Base-by-base conservation (phyloP, 2,888 invertebrate genomes). In the Caenorhabditis sinica region DNA sequence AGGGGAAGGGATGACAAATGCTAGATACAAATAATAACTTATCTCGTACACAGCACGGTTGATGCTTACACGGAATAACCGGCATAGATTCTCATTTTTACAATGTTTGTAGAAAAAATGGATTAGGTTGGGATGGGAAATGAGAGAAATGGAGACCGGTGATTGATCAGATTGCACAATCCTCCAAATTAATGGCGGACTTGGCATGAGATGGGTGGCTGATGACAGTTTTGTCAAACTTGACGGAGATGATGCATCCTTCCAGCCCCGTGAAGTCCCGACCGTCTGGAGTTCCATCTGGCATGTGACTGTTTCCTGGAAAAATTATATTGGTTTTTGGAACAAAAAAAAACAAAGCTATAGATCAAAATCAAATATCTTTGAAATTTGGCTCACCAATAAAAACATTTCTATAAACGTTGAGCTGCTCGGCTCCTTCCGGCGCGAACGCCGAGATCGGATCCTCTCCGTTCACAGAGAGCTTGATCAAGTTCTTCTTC, bases 321-420 rank as follows among this genome's bases (percentile, higher is more conserved):
- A 74, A 40, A 28, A 43, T 30, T 60, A 5, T 33, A 25, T 25
- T 20, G 36, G 11, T 23, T 9, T 56, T 11, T n/a, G n/a, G n/a
- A n/a, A n/a, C n/a, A n/a, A n/a, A n/a, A n/a, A n/a, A n/a, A n/a
- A n/a, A n/a, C n/a, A n/a, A n/a, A n/a, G n/a, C n/a, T n/a, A n/a
- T n/a, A n/a, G n/a, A n/a, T n/a, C n/a, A n/a, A n/a, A n/a, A 28
- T 45, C 36, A 28, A 15, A 33, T 17, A 17, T 66, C 5, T 11
- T 51, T 51, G 23, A 13, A 63, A 43, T 0, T 43, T 4, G 9
- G 74, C 77, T 72, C n/a, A 86, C 89, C 89, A 25, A 89, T 75
- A 63, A 72, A 88, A n/a, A 89, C 71, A 53, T 87, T 81, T 11
- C 72, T 56, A 66, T 89, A 89, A 17, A 89, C 89, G 69, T 89